Evolutionary conservation across 2,888 invertebrate species (phyloP).

Genomic region (Mactromeris polynyma): DNA sequence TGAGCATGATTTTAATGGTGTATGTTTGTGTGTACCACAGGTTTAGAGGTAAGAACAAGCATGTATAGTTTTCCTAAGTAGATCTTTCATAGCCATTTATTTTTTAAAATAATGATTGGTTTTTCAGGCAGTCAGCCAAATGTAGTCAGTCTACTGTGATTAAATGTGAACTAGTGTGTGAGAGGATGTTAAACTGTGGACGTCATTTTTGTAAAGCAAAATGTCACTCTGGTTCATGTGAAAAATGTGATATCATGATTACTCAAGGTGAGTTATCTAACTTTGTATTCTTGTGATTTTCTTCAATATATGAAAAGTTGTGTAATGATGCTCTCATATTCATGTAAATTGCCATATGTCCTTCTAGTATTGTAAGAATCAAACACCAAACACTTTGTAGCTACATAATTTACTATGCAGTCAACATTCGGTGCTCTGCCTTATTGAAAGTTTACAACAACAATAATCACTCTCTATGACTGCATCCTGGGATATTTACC

Average conservation of each 20-base stretch:
- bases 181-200: conserved; percentile 92
- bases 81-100: too few relatives aligned
- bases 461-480: too few relatives aligned
- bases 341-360: too few relatives aligned
- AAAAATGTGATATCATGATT: conserved; percentile 89
- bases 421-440: too few relatives aligned
- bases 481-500: too few relatives aligned
- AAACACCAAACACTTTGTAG: too few relatives aligned
- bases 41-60: too few relatives aligned
- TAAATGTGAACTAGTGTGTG: conserved; percentile 92
- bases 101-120: background rate
- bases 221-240: conserved; percentile 94
- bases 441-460: too few relatives aligned
- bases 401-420: too few relatives aligned
- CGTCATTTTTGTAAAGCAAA: conserved; percentile 91
- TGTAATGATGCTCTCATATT: too few relatives aligned
- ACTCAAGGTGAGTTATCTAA: conserved; percentile 78
- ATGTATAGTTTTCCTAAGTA: too few relatives aligned
- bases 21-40: background rate
- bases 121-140: conserved; percentile 78
- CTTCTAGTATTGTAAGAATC: too few relatives aligned
- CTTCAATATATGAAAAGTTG: background rate
- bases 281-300: background rate
- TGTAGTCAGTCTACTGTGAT: conserved; percentile 88
- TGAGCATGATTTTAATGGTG: background rate